Evolutionary conservation across 1,140 invertebrate genomes (phyloP), one percentile per base, ranked within the genome.

Genomic region (Zaprionus lachaisei): DNA sequence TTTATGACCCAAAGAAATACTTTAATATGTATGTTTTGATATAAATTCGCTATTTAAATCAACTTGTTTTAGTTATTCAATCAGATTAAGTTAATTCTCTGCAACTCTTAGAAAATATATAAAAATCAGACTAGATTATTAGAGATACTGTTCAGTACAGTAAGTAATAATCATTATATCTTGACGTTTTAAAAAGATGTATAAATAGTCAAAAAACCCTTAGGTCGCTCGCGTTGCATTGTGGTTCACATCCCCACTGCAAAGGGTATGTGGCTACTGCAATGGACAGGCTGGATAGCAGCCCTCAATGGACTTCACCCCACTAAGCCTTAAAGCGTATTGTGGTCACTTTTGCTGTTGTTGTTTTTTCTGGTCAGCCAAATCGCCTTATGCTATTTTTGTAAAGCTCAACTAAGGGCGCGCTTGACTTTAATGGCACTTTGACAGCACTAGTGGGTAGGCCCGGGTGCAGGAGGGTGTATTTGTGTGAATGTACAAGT

Each of bases 281-380:
- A 62, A 69, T 71, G 44, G 34, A 66, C 49, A 31, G 34, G 15
- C 55, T 28, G 44, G 44, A 1, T 14, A 75, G 34, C 9, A 41
- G 34, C 26, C 63, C 58, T 77, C 62, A 61, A 61, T 62, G 61
- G 22, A 37, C 9, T 12, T 38, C 20, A 55, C 6, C 5, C 5
- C 31, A 57, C 67, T 80, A 80, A 80, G 79, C 76, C 79, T 66
- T 58, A 80, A 79, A 80, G 79, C 76, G 76, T 54, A 70, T 80
- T 80, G 79, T 75, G 79, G 79, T 79, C 76, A 80, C 44, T 67
- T 67, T 71, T 62, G 67, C 47, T 61, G 37, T 51, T 58, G 44
- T 26, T 31, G 38, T 51, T 61, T 49, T 74, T 49, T 49, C 44
- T 41, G 67, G 51, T 51, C 68, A 66, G 34, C 76, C 41, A 74